Conservation (phyloP, 2,113 vertebrate genomes). For the Panthera leo region DNA sequence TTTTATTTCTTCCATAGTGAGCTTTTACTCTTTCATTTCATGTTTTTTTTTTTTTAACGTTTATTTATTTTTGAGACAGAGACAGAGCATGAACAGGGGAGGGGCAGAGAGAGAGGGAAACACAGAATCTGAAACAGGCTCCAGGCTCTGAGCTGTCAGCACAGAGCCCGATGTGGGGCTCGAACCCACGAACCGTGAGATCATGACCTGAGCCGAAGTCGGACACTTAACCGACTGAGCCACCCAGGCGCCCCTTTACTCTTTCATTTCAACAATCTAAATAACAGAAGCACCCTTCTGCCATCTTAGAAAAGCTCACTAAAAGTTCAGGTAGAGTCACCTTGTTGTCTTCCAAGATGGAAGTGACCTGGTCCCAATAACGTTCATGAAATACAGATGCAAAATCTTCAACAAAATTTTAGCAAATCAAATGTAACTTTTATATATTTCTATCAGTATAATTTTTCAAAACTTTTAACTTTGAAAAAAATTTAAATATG, state of each 20-base stretch:
- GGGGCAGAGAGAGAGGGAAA: no score
- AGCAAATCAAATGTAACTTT: background rate
- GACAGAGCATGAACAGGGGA: no score
- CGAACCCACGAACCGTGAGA: no score
- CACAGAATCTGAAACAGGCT: no score
- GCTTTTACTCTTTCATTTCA: background rate
- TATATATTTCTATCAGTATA: background rate
- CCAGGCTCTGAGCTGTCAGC: no score
- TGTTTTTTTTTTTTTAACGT: no score
- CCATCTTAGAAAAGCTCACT: background rate
- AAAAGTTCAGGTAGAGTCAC: background rate
- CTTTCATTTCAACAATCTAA: background rate
- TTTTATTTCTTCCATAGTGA: background rate
- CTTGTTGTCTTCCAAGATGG: background rate
- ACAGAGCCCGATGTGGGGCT: no score
- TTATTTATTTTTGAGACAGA: no score
- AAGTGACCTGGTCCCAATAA: background rate
- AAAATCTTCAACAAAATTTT: background rate
- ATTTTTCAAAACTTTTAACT: background rate
- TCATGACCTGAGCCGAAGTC: no score
- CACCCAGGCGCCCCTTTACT: background rate
- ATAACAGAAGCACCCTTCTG: no score
- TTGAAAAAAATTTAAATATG: background rate
- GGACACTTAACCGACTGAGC: no score
- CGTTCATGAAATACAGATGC: background rate